phyloP scores from a whole-genome alignment of 2,888 invertebrate species.

The Leptinotarsa haldemani region DNA sequence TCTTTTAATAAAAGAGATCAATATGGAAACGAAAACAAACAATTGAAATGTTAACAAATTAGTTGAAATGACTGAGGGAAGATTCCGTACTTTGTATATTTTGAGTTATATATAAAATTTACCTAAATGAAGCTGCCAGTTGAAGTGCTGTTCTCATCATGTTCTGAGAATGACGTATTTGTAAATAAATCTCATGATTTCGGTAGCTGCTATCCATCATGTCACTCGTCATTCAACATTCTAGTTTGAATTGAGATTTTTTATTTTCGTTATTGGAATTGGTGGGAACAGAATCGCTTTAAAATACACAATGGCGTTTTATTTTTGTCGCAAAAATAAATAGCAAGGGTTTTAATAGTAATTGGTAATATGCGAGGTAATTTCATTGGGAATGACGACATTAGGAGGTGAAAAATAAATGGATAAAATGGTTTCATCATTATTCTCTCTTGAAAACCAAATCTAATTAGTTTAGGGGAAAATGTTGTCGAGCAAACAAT shows the following conservation, averaged over 20 bases:
- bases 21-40: conserved; percentile 4
- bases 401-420: neutral
- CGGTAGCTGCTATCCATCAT: conserved; percentile 47
- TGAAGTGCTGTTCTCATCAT: conserved; percentile 39
- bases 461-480: too few relatives aligned
- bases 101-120: neutral
- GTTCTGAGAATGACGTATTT: conserved; percentile 42
- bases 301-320: conserved; percentile 39
- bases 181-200: conserved; percentile 46
- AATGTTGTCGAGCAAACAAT: too few relatives aligned
- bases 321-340: conserved; percentile 36
- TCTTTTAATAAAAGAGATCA: conserved; percentile 18
- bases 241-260: conserved; percentile 31
- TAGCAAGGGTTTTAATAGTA: conserved; percentile 19
- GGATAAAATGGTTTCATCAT: too few relatives aligned
- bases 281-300: conserved; percentile 35
- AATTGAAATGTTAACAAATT: conserved; percentile 1
- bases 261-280: conserved; percentile 37
- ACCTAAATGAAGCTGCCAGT: conserved; percentile 8
- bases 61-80: neutral
- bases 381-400: neutral
- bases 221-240: conserved; percentile 42
- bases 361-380: conserved; percentile 1
- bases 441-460: too few relatives aligned
- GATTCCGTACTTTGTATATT: conserved; percentile 6